Evolutionary conservation across 2,888 invertebrate genomes (phyloP).

Genomic region (Zaprionus bogoriensis): DNA sequence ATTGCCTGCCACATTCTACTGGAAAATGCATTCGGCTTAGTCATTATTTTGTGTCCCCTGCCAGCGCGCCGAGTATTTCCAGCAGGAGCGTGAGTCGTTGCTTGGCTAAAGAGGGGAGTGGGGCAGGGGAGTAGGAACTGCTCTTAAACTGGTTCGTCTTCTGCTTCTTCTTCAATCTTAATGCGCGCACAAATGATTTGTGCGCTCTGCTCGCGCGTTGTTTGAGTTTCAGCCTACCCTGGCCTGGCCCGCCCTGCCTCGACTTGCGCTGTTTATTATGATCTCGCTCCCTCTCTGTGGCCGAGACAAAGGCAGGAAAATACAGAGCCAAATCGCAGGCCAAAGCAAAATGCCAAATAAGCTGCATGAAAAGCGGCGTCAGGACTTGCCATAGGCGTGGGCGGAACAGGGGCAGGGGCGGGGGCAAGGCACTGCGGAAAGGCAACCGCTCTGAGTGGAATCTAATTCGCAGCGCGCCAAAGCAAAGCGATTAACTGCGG

Average conservation of each 20-base stretch:
- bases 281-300: slow-evolving; percentile 49
- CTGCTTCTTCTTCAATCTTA: slow-evolving; percentile 29
- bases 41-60: slow-evolving; percentile 45
- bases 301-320: slow-evolving; percentile 47
- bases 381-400: slow-evolving; percentile 23
- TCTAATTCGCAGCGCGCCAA: slow-evolving; percentile 39
- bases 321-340: neutral
- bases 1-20: slow-evolving; percentile 40
- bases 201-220: slow-evolving; percentile 15
- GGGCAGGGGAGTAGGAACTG: neutral
- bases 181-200: slow-evolving; percentile 10
- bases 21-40: slow-evolving; percentile 64
- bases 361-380: slow-evolving; percentile 45
- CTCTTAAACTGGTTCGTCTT: slow-evolving; percentile 46
- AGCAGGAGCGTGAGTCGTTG: slow-evolving; percentile 1
- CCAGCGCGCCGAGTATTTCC: neutral
- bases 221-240: slow-evolving; percentile 35
- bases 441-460: neutral
- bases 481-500: slow-evolving; percentile 56
- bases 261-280: slow-evolving; percentile 59
- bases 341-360: slow-evolving; percentile 68
- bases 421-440: neutral
- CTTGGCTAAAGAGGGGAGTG: no score
- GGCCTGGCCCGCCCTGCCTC: neutral
- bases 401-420: neutral